Base-by-base conservation (phyloP, 2,888 invertebrate species). In the Drosophila peninsularis region DNA sequence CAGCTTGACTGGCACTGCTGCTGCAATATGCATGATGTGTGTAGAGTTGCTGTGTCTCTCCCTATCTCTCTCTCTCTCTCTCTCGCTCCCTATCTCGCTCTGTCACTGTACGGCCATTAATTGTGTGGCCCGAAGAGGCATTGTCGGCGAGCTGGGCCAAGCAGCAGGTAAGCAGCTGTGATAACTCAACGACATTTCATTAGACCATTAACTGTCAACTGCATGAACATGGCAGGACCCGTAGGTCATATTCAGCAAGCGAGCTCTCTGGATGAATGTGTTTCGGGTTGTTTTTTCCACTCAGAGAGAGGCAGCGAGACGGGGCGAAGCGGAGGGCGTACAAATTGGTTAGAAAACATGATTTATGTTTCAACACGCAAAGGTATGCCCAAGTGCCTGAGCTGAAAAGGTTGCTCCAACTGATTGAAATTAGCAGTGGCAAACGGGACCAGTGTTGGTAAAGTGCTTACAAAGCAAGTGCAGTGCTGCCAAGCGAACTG, bases 131-230 rank as follows among this genome's bases (percentile, higher is more conserved):
- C 36, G 53, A 58, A 58, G 61, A 67, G 68, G 55, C 49, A 66
- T 62, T 75, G 66, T 72, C 57, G 62, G 61, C 55, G 66, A 58
- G 56, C 67, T 36, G 55, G 67, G 42, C 61, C 57, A 64, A 67
- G 70, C 50, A 47, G 47, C 70, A 73, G 80, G 80, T 85, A 80
- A 83, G 68, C 81, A 76, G 82, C 74, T 72, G 78, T 70, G 62
- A 81, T 77, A 84, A 84, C 71, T 75, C 82, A 87, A 87, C 74
- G 67, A 72, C 89, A 89, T 84, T 84, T 89, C 85, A 88, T 84
- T 88, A 84, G 87, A 81, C 82, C 82, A 87, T 88, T 82, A 87
- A 78, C 74, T 89, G 84, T 82, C 89, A 84, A 69, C 74, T 78
- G 82, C 88, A 82, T 65, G 45, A 57, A 32, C 53, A 53, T 24